A percentile compares a stretch with the other conserved stretches of the same genome.
phyloP scores from a whole-genome alignment of 2,113 vertebrate genomes.

The Pteropus alecto region DNA sequence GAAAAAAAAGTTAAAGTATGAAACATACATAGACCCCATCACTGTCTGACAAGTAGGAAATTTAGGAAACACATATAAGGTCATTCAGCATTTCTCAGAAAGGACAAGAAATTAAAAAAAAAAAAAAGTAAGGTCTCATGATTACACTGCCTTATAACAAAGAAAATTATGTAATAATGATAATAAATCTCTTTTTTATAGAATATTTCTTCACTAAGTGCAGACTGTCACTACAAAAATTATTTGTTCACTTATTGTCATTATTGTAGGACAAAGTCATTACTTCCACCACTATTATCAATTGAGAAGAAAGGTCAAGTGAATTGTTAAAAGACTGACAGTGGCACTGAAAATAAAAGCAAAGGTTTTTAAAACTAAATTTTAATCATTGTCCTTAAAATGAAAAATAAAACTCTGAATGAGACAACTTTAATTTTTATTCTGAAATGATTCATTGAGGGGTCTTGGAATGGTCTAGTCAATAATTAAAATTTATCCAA shows the following conservation, averaged over 20 bases:
- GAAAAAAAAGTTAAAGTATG: neutral
- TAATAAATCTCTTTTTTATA: constrained; percentile 52
- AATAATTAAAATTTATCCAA: neutral
- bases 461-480: neutral
- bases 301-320: constrained; percentile 64
- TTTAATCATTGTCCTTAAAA: neutral
- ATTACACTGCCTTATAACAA: constrained; percentile 17
- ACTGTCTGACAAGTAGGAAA: neutral
- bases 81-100: neutral
- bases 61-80: neutral
- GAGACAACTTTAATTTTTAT: neutral
- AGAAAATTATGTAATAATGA: constrained; percentile 56
- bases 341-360: constrained; percentile 50
- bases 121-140: neutral
- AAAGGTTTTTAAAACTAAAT: constrained; percentile 21
- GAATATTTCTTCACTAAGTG: constrained; percentile 42
- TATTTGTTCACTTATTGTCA: constrained; percentile 61
- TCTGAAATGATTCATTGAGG: neutral
- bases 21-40: neutral
- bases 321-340: constrained; percentile 47
- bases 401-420: neutral
- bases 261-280: constrained; percentile 48
- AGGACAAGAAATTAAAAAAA: neutral
- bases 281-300: neutral
- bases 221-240: constrained; percentile 44